These are phyloP conservation scores for Phrynocephalus forsythii DNA, from an alignment of 2,797 vertebrate species.

Conservation along the genomic window DNA sequence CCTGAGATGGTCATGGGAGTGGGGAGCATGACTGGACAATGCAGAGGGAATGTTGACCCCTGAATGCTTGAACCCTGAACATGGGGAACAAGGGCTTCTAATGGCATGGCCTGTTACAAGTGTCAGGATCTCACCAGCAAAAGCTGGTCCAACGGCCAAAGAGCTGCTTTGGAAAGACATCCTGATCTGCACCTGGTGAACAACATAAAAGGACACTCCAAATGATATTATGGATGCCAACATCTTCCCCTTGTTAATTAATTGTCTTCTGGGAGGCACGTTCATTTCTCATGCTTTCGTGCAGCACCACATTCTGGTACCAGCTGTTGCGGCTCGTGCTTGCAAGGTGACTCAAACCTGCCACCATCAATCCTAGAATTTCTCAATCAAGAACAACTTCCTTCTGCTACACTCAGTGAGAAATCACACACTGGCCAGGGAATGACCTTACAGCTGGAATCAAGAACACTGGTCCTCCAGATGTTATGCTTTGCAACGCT, in stretches of 20 bases:
- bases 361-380: neutral
- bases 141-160: neutral
- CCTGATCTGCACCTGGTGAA: neutral
- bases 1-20: too few relatives aligned
- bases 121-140: neutral
- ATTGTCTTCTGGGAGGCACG: neutral
- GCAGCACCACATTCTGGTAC: neutral
- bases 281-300: neutral
- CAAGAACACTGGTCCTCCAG: neutral
- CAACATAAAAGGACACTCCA: neutral
- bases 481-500: neutral
- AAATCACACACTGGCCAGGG: neutral
- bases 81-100: neutral
- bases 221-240: neutral
- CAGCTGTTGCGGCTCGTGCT: neutral
- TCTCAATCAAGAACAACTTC: neutral
- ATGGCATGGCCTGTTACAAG: neutral
- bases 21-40: too few relatives aligned
- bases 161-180: neutral
- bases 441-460: neutral
- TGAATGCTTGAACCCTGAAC: too few relatives aligned
- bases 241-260: neutral
- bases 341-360: neutral
- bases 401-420: neutral
- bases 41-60: too few relatives aligned